Evolutionary conservation across 2,888 invertebrate species (phyloP).

Genomic region (Andrena fulva): DNA sequence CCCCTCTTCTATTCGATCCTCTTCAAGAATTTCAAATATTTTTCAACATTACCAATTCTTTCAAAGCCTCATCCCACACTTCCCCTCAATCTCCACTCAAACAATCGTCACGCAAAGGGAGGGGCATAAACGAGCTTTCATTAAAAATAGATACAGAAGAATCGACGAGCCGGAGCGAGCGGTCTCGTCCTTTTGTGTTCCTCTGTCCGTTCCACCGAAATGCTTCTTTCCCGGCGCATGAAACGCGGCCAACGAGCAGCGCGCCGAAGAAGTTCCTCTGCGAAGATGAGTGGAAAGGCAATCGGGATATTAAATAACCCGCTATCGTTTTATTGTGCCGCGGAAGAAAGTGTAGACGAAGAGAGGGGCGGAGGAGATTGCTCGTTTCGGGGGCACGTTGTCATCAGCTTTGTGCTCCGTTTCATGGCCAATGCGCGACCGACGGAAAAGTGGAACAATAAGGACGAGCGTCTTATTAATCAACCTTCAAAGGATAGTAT

Average conservation of each 20-base stretch:
- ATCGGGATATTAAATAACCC: conserved; percentile 49
- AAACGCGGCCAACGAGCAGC: conserved; percentile 4
- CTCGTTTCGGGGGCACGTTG: conserved; percentile 42
- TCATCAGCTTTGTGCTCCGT: conserved; percentile 42
- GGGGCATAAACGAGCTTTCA: not conserved
- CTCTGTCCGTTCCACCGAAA: not conserved
- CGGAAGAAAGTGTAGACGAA: conserved; percentile 14
- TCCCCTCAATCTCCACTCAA: no score
- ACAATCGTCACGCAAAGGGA: no score
- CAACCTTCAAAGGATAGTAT: conserved; percentile 38
- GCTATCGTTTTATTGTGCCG: conserved; percentile 34
- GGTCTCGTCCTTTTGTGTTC: not conserved
- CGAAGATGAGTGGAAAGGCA: conserved; percentile 21
- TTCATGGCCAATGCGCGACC: conserved; percentile 32
- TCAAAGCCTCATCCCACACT: no score
- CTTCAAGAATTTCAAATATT: no score
- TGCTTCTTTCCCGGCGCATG: not conserved
- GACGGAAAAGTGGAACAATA: conserved; percentile 36
- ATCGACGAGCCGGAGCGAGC: not conserved
- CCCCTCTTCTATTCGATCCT: no score
- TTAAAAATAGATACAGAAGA: not conserved
- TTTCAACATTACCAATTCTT: no score
- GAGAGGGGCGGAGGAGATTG: conserved; percentile 17
- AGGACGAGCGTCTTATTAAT: conserved; percentile 52
- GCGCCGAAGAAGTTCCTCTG: not conserved